Evolutionary conservation across 2,888 invertebrate genomes (phyloP).

Genomic region (Drosophila neonasuta): DNA sequence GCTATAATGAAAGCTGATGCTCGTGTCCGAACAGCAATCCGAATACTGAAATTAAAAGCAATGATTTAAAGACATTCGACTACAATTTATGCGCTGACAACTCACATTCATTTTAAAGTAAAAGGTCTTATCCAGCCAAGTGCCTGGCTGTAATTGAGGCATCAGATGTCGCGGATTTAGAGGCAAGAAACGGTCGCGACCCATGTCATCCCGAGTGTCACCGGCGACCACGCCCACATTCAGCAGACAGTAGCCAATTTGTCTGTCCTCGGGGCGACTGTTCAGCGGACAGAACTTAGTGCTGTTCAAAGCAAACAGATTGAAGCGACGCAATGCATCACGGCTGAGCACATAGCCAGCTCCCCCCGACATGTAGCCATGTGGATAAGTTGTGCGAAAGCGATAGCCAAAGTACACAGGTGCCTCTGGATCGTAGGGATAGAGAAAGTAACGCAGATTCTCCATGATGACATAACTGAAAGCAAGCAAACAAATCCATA

Average conservation of each 20-base stretch:
- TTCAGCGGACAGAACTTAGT: slow-evolving; percentile 83
- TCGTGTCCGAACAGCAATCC: slow-evolving; percentile 96
- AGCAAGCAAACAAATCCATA: not conserved
- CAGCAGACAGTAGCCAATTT: slow-evolving; percentile 88
- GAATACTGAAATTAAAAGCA: slow-evolving; percentile 51
- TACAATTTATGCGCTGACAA: slow-evolving; percentile 1
- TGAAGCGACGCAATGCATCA: slow-evolving; percentile 89
- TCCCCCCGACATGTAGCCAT: slow-evolving; percentile 95
- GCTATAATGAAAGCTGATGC: slow-evolving; percentile 97
- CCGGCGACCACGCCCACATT: slow-evolving; percentile 93
- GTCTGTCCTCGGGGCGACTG: slow-evolving; percentile 74
- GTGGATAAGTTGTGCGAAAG: slow-evolving; percentile 86
- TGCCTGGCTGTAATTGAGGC: slow-evolving; percentile 86
- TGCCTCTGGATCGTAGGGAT: slow-evolving; percentile 87
- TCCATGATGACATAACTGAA: slow-evolving; percentile 95
- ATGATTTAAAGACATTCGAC: too few species aligned
- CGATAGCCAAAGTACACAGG: slow-evolving; percentile 95
- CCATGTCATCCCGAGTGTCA: slow-evolving; percentile 92
- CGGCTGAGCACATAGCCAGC: slow-evolving; percentile 96
- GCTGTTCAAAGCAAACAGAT: slow-evolving; percentile 88
- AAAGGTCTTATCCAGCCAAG: slow-evolving; percentile 97
- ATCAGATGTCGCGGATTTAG: slow-evolving; percentile 89
- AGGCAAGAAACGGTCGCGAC: slow-evolving; percentile 96
- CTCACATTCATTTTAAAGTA: slow-evolving; percentile 90
- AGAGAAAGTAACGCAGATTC: slow-evolving; percentile 94